Evolutionary conservation across 2,888 invertebrate genomes (phyloP).

Genomic region (Cecidostiba fungosa): DNA sequence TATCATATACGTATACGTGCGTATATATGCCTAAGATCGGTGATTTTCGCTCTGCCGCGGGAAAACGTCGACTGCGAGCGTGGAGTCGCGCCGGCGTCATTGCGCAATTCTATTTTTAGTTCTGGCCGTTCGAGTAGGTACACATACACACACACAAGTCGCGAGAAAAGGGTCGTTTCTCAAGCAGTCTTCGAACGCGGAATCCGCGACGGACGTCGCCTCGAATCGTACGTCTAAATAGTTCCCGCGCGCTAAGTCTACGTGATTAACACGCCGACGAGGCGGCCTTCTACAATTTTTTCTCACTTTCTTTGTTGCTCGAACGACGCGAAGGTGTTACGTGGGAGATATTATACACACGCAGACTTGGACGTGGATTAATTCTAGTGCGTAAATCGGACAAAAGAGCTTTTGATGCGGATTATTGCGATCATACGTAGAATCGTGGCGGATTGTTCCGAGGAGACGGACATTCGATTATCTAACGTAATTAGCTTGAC

Average conservation of each 20-base stretch:
- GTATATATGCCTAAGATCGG: constrained; percentile 1
- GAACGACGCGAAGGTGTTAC: not conserved
- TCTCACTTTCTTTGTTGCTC: not conserved
- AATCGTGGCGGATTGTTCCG: constrained; percentile 20
- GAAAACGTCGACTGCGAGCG: not conserved
- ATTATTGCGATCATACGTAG: constrained; percentile 29
- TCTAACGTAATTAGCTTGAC: constrained; percentile 29
- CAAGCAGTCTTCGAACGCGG: constrained; percentile 30
- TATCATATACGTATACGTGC: not conserved
- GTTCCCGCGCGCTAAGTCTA: not conserved
- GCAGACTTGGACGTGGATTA: not conserved
- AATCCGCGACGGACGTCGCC: not conserved
- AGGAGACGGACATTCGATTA: constrained; percentile 16
- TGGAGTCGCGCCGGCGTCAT: not conserved
- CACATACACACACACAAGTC: not conserved
- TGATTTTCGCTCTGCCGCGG: not conserved
- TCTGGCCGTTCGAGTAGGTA: not conserved
- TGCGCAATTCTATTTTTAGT: constrained; percentile 54
- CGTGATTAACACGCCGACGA: not conserved
- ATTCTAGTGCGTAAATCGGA: not conserved
- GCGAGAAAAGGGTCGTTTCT: constrained; percentile 40
- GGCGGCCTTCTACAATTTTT: not conserved
- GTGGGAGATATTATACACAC: no score
- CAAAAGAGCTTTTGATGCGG: constrained; percentile 28
- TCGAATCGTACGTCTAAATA: not conserved